Percentiles rank a stretch among this genome's conserved stretches.
These are phyloP conservation scores for Asobara japonica DNA, from an alignment of 1,140 invertebrate species.

Conservation along the genomic window DNA sequence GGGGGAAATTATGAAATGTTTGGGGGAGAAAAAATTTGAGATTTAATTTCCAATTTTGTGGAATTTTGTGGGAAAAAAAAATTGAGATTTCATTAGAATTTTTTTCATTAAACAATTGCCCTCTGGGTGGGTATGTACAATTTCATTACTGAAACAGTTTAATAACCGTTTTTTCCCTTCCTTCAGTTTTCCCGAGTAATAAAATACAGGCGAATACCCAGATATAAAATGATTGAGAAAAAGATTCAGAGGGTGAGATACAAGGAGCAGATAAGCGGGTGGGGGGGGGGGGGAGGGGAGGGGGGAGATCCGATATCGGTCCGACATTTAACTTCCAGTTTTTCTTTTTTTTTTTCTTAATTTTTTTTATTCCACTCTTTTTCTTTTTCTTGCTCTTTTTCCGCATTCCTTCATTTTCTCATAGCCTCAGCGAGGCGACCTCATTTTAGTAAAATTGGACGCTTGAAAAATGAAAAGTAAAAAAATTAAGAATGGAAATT, in stretches of 20 bases:
- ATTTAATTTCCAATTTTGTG: no score
- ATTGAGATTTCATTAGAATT: neutral
- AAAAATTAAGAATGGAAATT: neutral
- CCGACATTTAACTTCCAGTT: constrained; percentile 9
- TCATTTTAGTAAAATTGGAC: neutral
- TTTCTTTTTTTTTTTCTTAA: constrained; percentile 37
- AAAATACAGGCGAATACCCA: constrained; percentile 6
- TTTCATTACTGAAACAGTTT: neutral
- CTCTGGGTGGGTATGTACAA: no score
- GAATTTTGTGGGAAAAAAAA: no score
- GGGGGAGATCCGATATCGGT: constrained; percentile 18
- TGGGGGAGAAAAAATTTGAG: no score
- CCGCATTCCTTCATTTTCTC: neutral
- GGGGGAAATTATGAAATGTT: no score
- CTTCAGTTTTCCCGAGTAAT: neutral
- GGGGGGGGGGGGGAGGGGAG: no score
- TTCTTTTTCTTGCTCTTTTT: neutral
- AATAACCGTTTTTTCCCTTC: neutral
- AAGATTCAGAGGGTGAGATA: neutral
- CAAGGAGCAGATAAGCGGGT: no score
- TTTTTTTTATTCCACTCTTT: constrained; percentile 24
- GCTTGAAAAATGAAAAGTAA: neutral
- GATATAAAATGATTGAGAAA: neutral
- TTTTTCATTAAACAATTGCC: no score
- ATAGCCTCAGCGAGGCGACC: neutral